Base-by-base conservation (phyloP, 2,888 invertebrate species). In the Belgica antarctica region DNA sequence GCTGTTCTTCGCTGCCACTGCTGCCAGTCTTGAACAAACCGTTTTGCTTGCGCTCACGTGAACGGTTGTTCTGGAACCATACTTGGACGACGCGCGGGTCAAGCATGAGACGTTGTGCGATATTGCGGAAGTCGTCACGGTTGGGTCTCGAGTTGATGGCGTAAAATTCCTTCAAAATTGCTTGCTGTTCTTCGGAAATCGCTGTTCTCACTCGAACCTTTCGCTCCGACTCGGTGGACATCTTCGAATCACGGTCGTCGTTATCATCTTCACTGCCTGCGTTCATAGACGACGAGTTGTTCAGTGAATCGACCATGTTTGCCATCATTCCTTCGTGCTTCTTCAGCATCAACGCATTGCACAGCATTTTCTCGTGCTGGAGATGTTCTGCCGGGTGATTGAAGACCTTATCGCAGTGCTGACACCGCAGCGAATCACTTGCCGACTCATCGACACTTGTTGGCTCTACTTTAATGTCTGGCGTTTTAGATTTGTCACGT, bases 41-140 rank as follows among this genome's bases (percentile, higher is more conserved):
- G 36, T 83, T 83, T 80, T 86, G 79, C 74, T 93, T 85, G 61
- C 94, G 86, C 76, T 94, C 94, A 68, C 94, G 85, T 0, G 96
- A 96, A 73, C 96, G 85, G 73, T 92, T 93, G 79, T 96, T 96
- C 82, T 96, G 96, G 78, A 96, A 96, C 96, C 96, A 96, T 4
- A 96, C 96, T 83, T 96, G 89, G 2, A 92, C 90, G 1, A 92
- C 92, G 71, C 92, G 83, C 47, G 89, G 87, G 70, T 89, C 89
- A 74, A 89, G 87, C 68, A 88, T 88, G 47, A 89, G 83, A 72
- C 83, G 84, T 19, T 90, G 87, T 1, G 96, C 96, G 75, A 99
- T 93, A 77, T 89, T 86, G 66, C 90, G 89, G 74, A 98, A 87
- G 77, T 97, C 97, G 74, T 95, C 95, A 62, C 96, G 89, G 76